Evolutionary conservation across 2,888 invertebrate genomes (phyloP), one percentile per base, ranked within the genome.

Genomic region (Cheilosia impressa): DNA sequence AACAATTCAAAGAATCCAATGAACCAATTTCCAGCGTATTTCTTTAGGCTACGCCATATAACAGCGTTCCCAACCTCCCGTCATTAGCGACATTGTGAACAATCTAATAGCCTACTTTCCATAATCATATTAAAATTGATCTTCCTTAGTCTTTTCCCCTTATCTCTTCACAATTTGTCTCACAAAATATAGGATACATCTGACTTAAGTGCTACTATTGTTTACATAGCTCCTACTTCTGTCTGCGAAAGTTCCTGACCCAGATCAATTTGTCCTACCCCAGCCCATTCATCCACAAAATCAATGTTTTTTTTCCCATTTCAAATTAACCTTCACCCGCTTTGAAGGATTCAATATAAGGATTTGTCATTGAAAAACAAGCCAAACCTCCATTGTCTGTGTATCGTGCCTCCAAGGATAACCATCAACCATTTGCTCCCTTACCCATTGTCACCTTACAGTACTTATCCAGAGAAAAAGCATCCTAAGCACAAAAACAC

Each of bases 361-460:
- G 58, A 41, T 52, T 72, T 71, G 60, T 47, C 63, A 82, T 77
- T 75, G 19, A 41, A 19, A 71, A 76, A 60, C 62, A 81, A 81
- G 24, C 58, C 31, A 80, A 80, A 31, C 72, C 24, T 17, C 47
- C 38, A 72, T 72, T 72, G 65, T 82, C 31, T 76, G n/a, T 60
- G 65, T 62, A 76, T 52, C 22, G 43, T 22, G 50, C 43, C 62
- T 53, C 43, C 68, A 65, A 82, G 76, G 76, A 76, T 76, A 76
- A 76, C 76, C 69, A 75, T 80, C 80, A 75, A 68, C 75, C 69
- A 69, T 75, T 80, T 80, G 75, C 80, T 63, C 27, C 82, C 10
- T 38, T 38, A 38, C 13, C 38, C 41, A 82, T 82, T 82, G 71
- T 82, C 58, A 72, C 73, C 80, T 68, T 47, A 73, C 55, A 75